These are phyloP conservation scores for Pelodytes ibericus DNA, from an alignment of 2,797 vertebrate genomes.

Conservation along the genomic window DNA sequence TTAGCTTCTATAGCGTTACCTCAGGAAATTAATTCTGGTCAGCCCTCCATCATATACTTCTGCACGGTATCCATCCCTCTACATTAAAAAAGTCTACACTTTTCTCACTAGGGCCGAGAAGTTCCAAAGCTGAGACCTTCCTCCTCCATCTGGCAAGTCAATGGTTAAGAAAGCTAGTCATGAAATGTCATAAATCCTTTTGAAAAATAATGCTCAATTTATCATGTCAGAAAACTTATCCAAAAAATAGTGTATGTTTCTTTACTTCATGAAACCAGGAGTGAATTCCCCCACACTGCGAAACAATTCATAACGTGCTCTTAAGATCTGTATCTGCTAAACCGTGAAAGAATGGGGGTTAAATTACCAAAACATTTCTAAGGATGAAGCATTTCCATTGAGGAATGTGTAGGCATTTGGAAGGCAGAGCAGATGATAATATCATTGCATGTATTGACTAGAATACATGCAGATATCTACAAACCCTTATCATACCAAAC, in stretches of 20 bases:
- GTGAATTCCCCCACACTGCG: slow-evolving; percentile 28
- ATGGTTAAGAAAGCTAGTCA: neutral
- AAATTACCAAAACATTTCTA: slow-evolving; percentile 44
- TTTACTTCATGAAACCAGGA: slow-evolving; percentile 5
- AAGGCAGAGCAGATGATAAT: slow-evolving; percentile 17
- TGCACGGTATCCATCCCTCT: too few species aligned
- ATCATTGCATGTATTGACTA: slow-evolving; percentile 38
- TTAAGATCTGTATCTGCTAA: slow-evolving; percentile 39
- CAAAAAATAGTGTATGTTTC: neutral
- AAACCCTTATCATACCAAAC: slow-evolving; percentile 2
- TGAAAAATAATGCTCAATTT: neutral
- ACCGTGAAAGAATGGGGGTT: slow-evolving; percentile 47
- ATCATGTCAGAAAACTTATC: slow-evolving; percentile 23
- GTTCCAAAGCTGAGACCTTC: too few species aligned
- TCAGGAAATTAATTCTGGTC: too few species aligned
- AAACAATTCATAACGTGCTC: slow-evolving; percentile 29
- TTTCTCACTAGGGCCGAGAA: too few species aligned
- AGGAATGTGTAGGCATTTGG: slow-evolving; percentile 35
- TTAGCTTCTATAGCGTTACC: too few species aligned
- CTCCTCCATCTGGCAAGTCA: neutral
- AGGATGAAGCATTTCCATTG: slow-evolving; percentile 1
- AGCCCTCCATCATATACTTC: too few species aligned
- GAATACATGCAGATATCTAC: slow-evolving; percentile 4
- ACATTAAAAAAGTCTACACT: too few species aligned
- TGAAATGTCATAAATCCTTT: slow-evolving; percentile 17